Base-by-base conservation (phyloP, 2,113 vertebrate genomes). In the Heloderma charlesbogerti region DNA sequence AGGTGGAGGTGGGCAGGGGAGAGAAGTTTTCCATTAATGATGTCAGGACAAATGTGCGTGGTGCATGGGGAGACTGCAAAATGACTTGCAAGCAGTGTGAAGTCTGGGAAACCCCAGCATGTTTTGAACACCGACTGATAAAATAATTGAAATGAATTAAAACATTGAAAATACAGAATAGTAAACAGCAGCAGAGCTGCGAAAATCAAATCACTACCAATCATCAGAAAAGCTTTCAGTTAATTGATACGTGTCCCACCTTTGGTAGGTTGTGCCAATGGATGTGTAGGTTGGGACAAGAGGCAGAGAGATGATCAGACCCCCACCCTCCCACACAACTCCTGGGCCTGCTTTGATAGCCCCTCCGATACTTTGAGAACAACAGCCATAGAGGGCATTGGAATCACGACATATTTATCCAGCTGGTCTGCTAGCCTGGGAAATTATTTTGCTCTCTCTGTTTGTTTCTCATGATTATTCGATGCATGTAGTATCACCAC, bases 401-500 rank as follows among this genome's bases (percentile, higher is more conserved):
- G 40, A 45, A 18, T 79, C 25, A 48, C 20, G 1, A 51, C 45
- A 51, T 31, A 13, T 54, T 72, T 86, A 74, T 51, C 18, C 18
- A 54, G 40, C 48, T 25, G 13, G 29, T 60, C 86, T 87, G 37
- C 22, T 29, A 40, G 27, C 51, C 6, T 60, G 31, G n/a, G 51
- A 20, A 72, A 72, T n/a, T 86, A 20, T 43, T 48, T 77, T 27
- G 29, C 22, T 18, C 25, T 40, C 20, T n/a, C 12, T 87, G n/a
- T 60, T 51, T 29, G 4, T 60, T 91, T 2, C 54, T 85, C 51
- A 51, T 29, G 85, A 43, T 85, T 79, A 15, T 83, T 79, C 12
- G 25, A 92, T 82, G 5, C 72, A 86, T 88, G 90, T 92, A 87
- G 90, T 92, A 87, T 3, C 84, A 69, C 0, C 2, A 82, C 87